These are phyloP conservation scores for Diaphora mendica DNA, from an alignment of 2,888 invertebrate species.

Conservation along the genomic window DNA sequence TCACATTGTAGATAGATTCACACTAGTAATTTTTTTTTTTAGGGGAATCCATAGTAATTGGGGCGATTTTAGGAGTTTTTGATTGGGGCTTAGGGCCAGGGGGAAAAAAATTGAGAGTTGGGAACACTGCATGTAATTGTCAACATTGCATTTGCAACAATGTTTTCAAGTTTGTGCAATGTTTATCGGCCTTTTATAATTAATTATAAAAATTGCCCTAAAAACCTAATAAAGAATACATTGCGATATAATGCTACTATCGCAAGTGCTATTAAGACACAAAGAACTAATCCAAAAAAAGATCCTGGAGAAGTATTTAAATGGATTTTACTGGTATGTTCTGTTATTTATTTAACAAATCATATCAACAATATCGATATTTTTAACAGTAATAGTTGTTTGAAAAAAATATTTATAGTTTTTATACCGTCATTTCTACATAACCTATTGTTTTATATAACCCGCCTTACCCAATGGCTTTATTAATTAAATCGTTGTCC, in stretches of 20 bases:
- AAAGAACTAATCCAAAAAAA: conserved; percentile 60
- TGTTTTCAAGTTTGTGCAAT: conserved; percentile 54
- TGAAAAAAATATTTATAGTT: not conserved
- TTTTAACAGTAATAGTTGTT: not conserved
- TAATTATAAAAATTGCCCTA: conserved; percentile 43
- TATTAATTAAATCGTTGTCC: not conserved
- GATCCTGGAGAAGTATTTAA: conserved; percentile 75
- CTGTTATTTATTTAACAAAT: not conserved
- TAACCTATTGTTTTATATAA: conserved; percentile 22
- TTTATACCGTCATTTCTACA: conserved; percentile 1
- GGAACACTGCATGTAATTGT: conserved; percentile 28
- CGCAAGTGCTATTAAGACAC: conserved; percentile 59
- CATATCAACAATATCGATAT: not conserved
- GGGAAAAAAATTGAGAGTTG: too few species aligned
- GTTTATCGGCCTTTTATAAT: conserved; percentile 47
- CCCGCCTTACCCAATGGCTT: not conserved
- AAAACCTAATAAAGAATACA: conserved; percentile 52
- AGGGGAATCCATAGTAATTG: too few species aligned
- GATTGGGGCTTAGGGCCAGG: too few species aligned
- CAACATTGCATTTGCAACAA: conserved; percentile 52
- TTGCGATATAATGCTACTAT: conserved; percentile 61
- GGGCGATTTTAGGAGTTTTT: too few species aligned
- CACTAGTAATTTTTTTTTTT: too few species aligned
- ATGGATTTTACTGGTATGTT: conserved; percentile 76
- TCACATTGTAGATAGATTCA: too few species aligned